Conservation (phyloP, 2,113 vertebrate genomes). For the Sorex araneus region DNA sequence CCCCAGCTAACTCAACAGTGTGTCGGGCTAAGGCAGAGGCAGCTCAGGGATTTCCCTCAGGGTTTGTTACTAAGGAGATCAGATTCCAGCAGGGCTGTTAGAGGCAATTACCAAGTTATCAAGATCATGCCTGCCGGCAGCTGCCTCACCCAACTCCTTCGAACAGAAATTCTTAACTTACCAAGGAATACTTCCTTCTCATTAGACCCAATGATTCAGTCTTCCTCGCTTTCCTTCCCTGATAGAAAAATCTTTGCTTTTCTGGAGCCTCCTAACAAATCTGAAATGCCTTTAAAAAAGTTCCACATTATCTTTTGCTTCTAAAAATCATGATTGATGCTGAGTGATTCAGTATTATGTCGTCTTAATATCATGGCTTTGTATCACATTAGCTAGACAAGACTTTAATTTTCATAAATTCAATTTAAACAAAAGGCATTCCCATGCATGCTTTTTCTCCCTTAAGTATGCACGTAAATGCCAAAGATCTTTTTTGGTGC, state of each 20-base stretch:
- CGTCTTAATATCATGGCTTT: not conserved
- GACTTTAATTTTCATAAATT: not conserved
- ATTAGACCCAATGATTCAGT: not conserved
- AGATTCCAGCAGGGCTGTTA: no score
- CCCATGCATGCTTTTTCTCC: fast-evolving
- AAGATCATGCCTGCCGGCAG: no score
- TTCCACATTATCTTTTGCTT: slow-evolving; percentile 28
- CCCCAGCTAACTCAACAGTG: no score
- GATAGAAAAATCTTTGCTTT: slow-evolving; percentile 53
- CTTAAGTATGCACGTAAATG: not conserved
- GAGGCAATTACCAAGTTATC: no score
- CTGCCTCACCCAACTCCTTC: no score
- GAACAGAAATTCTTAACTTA: not conserved
- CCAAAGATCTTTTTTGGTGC: not conserved
- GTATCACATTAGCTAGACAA: not conserved
- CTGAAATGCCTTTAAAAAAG: slow-evolving; percentile 57
- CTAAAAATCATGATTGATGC: slow-evolving; percentile 26
- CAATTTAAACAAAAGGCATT: not conserved
- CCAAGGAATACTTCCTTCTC: slow-evolving; percentile 13
- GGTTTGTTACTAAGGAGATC: no score
- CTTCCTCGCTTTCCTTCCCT: slow-evolving; percentile 34
- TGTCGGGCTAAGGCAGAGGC: no score
- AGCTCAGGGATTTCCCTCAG: no score
- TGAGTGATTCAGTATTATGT: fast-evolving
- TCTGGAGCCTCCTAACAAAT: not conserved